Evolutionary conservation across 2,113 vertebrate species (phyloP).

Genomic region (Aepyceros melampus): DNA sequence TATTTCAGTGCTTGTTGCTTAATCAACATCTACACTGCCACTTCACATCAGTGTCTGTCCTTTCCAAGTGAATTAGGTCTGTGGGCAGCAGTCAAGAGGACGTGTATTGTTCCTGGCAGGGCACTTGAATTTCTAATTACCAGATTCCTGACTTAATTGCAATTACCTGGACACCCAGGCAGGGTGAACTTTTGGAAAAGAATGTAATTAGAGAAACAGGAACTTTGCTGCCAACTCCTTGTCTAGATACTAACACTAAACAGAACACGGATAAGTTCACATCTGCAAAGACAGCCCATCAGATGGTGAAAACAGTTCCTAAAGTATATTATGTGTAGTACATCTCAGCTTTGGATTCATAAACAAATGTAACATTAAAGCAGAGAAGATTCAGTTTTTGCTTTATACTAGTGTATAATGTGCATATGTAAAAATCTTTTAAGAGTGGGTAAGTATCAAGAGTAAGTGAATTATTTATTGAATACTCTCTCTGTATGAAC

Average conservation of each 20-base stretch:
- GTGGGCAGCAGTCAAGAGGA: slow-evolving; percentile 81
- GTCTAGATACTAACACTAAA: slow-evolving; percentile 70
- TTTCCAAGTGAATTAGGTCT: slow-evolving; percentile 81
- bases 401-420: not conserved
- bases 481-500: not conserved
- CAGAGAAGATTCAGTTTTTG: not conserved
- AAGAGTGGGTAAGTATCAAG: not conserved
- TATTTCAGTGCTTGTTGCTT: slow-evolving; percentile 72
- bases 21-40: slow-evolving; percentile 73
- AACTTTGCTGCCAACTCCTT: slow-evolving; percentile 77
- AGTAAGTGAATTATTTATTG: not conserved
- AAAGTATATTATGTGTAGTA: not conserved
- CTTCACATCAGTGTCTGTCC: slow-evolving; percentile 77
- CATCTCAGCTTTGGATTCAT: not conserved
- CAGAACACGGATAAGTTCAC: slow-evolving; percentile 71
- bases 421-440: not conserved
- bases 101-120: slow-evolving; percentile 85
- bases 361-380: not conserved
- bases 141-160: slow-evolving; percentile 87
- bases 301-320: not conserved
- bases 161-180: slow-evolving; percentile 87
- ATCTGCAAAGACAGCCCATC: slow-evolving; percentile 58
- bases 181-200: slow-evolving; percentile 85
- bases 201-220: slow-evolving; percentile 84
- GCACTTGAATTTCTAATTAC: slow-evolving; percentile 86